These are phyloP conservation scores for Eurosta solidaginis DNA, from an alignment of 1,140 invertebrate species.

Conservation along the genomic window DNA sequence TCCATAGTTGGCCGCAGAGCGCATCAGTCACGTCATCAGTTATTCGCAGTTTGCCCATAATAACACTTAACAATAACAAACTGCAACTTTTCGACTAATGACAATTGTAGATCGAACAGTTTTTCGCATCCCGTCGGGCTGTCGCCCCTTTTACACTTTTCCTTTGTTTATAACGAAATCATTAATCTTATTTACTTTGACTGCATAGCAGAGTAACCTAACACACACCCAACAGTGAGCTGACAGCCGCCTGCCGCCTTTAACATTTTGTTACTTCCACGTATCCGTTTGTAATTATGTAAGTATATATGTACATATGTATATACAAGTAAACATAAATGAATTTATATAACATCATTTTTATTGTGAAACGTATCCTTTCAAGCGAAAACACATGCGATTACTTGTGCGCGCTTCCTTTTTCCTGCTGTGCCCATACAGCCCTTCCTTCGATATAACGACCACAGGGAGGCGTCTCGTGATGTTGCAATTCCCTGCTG, in stretches of 20 bases:
- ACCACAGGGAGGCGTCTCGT: conserved; percentile 6
- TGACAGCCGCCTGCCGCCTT: background rate
- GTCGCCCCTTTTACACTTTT: background rate
- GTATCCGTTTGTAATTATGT: too few relatives aligned
- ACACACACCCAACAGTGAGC: background rate
- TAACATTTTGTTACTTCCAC: background rate
- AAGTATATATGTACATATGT: background rate
- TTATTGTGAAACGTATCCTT: conserved; percentile 47
- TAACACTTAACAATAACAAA: conserved; percentile 59
- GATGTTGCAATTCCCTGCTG: background rate
- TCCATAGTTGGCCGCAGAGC: background rate
- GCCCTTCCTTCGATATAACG: background rate
- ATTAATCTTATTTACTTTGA: conserved; percentile 27
- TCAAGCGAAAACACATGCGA: conserved; percentile 59
- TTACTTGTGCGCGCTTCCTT: conserved; percentile 53
- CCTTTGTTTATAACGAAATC: background rate
- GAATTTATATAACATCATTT: background rate
- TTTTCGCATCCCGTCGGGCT: background rate
- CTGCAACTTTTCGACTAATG: conserved; percentile 58
- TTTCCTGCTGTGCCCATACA: conserved; percentile 43
- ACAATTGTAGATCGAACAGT: conserved; percentile 49
- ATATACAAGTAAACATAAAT: background rate
- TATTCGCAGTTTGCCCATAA: conserved; percentile 35
- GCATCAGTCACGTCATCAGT: background rate
- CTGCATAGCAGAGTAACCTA: conserved; percentile 1